Conservation (phyloP, 2,797 vertebrate genomes). For the Decapterus maruadsi region DNA sequence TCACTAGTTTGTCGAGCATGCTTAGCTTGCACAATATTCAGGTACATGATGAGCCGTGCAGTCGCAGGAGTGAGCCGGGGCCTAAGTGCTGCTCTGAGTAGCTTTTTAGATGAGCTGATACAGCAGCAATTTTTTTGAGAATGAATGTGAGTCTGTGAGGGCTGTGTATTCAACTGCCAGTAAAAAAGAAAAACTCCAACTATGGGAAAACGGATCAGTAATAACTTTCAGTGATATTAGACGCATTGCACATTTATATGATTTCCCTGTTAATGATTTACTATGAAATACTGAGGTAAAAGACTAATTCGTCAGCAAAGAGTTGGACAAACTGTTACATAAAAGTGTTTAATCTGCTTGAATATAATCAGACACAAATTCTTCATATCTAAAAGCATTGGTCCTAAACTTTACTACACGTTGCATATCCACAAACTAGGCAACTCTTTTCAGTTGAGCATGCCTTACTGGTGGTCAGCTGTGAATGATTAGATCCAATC, state of each 20-base stretch:
- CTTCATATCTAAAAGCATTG: background rate
- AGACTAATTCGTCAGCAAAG: conserved; percentile 37
- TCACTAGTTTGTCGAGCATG: conserved; percentile 47
- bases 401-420: background rate
- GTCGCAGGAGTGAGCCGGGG: conserved; percentile 55
- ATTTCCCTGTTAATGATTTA: conserved; percentile 18
- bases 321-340: background rate
- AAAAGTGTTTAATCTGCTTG: background rate
- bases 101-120: conserved; percentile 70
- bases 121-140: conserved; percentile 55
- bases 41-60: conserved; percentile 47
- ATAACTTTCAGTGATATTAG: conserved; percentile 26
- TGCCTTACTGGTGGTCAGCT: too few relatives aligned
- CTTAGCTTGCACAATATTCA: conserved; percentile 62
- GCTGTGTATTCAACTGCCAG: conserved; percentile 48
- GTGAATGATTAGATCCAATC: too few relatives aligned
- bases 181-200: conserved; percentile 28
- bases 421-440: background rate
- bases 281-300: conserved; percentile 48
- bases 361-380: background rate
- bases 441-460: too few relatives aligned
- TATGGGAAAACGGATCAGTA: conserved; percentile 62
- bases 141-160: conserved; percentile 57
- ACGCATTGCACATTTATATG: background rate
- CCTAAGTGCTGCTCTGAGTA: conserved; percentile 35